Evolutionary conservation across 2,113 vertebrate genomes (phyloP).

Genomic region (Epinephelus lanceolatus): DNA sequence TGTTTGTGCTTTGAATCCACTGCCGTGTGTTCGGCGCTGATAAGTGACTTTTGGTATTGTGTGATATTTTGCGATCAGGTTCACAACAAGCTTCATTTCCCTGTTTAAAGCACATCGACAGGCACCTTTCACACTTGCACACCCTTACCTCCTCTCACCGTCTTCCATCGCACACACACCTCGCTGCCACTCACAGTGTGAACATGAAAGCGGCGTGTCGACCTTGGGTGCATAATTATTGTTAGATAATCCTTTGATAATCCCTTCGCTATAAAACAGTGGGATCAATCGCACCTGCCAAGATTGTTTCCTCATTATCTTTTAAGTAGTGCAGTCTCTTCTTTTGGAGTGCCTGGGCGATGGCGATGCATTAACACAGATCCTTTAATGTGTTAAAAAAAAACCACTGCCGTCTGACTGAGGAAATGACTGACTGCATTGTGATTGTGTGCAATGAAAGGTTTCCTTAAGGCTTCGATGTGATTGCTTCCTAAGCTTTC

Average conservation of each 20-base stretch:
- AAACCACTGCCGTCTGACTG: slow-evolving; percentile 39
- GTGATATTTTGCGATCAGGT: slow-evolving; percentile 37
- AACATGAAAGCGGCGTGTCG: slow-evolving; percentile 76
- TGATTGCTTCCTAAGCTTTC: slow-evolving; percentile 59
- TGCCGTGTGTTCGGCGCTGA: slow-evolving; percentile 51
- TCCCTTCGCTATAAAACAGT: slow-evolving; percentile 76
- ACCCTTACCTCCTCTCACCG: slow-evolving; percentile 17
- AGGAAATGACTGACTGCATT: slow-evolving; percentile 64
- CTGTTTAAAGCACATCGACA: not conserved
- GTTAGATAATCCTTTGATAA: slow-evolving; percentile 84
- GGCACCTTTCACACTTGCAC: not conserved
- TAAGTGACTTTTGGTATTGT: slow-evolving; percentile 51
- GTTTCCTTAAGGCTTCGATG: slow-evolving; percentile 60
- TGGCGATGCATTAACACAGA: slow-evolving; percentile 59
- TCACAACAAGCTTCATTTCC: slow-evolving; percentile 12
- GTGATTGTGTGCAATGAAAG: slow-evolving; percentile 69
- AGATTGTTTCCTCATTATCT: slow-evolving; percentile 80
- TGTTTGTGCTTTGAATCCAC: slow-evolving; percentile 33
- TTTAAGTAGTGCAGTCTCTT: slow-evolving; percentile 75
- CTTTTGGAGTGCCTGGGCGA: slow-evolving; percentile 60
- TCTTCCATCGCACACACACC: slow-evolving; percentile 12
- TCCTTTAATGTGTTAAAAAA: slow-evolving; percentile 62
- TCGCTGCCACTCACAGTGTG: slow-evolving; percentile 56
- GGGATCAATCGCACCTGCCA: slow-evolving; percentile 79
- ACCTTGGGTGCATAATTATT: slow-evolving; percentile 80